Evolutionary conservation across 2,888 invertebrate species (phyloP), one percentile per base, ranked within the genome.

Genomic region (Malthinus flaveolus): DNA sequence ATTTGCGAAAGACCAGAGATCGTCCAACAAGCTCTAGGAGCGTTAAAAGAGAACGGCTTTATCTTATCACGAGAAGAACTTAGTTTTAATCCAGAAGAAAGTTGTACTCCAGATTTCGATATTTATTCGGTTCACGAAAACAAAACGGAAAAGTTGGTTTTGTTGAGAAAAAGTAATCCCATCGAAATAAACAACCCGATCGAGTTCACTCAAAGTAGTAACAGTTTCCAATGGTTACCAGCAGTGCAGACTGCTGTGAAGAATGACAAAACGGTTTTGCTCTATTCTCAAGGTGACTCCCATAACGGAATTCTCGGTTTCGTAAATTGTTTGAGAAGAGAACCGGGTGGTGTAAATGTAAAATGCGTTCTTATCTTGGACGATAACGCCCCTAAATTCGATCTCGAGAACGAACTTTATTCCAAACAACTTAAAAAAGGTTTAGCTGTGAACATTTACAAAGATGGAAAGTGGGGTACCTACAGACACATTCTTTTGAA

Each of bases 271-370:
- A 61, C 66, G 15, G 79, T 90, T 1, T 73, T 95, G 0, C 85
- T 90, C 11, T 71, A 66, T 47, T 81, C 86, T 1, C 85, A 88
- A 74, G 84, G 86, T 63, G 86, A 89, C 53, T 81, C 82, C 1
- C 79, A 86, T 6, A 91, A 84, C 73, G 98, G 98, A 9, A 81
- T 96, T 0, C 75, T 89, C 68, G 98, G 97, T 10, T 79, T 97
- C 51, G 86, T 92, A 0, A 95, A 95, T 69, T 96, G 96, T 75
- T 75, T 97, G 31, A 83, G 90, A 57, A 88, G 84, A 68, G 95
- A 96, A 72, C 82, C 84, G 1, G 83, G 83, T 46, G 75, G 77
- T 2, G 75, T 85, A 64, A 74, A 84, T 1, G 79, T 86, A 0
- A 81, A 82, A 49, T 86, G 86, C 50, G 75, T 90, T 5, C 80